These are phyloP conservation scores for Leucophenga montana DNA, from an alignment of 2,888 invertebrate genomes.

Conservation along the genomic window DNA sequence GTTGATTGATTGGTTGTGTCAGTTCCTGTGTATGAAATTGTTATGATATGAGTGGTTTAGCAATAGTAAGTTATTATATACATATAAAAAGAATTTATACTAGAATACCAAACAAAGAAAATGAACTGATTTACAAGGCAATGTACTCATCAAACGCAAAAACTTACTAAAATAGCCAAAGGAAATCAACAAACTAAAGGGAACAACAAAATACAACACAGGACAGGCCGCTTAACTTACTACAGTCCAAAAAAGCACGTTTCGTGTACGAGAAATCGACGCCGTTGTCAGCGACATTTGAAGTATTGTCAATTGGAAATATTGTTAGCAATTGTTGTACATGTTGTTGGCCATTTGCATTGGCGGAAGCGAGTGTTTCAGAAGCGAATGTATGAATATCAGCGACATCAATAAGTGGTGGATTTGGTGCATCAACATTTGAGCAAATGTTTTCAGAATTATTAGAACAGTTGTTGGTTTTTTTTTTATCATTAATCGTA, in stretches of 20 bases:
- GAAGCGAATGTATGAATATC: background rate
- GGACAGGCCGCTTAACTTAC: slow-evolving; percentile 63
- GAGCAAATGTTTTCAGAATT: slow-evolving; percentile 22
- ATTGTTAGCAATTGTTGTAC: slow-evolving; percentile 11
- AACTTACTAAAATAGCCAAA: slow-evolving; percentile 23
- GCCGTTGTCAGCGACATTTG: slow-evolving; percentile 11
- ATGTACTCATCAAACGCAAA: slow-evolving; percentile 11
- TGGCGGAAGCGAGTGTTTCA: background rate
- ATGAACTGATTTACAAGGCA: background rate
- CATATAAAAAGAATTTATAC: no score
- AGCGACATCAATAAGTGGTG: slow-evolving; percentile 11
- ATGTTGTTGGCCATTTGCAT: background rate
- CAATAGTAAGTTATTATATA: slow-evolving; percentile 36
- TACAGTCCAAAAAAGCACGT: slow-evolving; percentile 69
- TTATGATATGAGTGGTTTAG: slow-evolving; percentile 36
- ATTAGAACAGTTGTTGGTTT: background rate
- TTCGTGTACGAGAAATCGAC: slow-evolving; percentile 43
- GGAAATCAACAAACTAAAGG: slow-evolving; percentile 8
- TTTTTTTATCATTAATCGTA: slow-evolving; percentile 36
- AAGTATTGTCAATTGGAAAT: slow-evolving; percentile 12
- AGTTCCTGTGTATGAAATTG: slow-evolving; percentile 51
- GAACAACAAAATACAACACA: background rate
- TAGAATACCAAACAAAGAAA: slow-evolving; percentile 43
- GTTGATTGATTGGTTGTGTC: slow-evolving; percentile 55
- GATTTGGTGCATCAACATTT: slow-evolving; percentile 14